These are phyloP conservation scores for Girardia tigrina DNA, from an alignment of 2,888 invertebrate genomes.

Conservation along the genomic window DNA sequence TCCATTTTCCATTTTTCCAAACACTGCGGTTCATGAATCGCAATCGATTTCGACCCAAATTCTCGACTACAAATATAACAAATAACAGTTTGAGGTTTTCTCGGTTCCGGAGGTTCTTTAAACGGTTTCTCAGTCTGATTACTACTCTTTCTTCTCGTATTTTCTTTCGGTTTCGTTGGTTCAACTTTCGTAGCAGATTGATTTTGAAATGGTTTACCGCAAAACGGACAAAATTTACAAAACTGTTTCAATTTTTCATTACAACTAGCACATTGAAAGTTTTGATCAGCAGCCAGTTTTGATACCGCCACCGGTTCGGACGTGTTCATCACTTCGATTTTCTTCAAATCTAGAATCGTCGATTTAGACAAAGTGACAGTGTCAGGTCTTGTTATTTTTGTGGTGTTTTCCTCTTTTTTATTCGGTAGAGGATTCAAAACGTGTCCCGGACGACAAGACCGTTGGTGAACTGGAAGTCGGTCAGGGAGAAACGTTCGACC, in stretches of 20 bases:
- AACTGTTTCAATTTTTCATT: neutral
- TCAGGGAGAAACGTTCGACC: slow-evolving; percentile 60
- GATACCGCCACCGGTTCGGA: neutral
- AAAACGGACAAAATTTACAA: slow-evolving; percentile 16
- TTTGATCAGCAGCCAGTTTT: neutral
- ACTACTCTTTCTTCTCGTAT: neutral
- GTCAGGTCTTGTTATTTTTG: neutral
- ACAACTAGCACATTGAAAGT: neutral
- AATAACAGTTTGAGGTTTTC: slow-evolving; percentile 47
- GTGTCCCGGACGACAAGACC: slow-evolving; percentile 50
- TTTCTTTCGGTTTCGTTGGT: neutral
- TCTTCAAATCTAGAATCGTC: neutral
- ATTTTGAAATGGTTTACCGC: neutral
- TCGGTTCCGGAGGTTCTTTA: slow-evolving; percentile 25
- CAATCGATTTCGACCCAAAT: slow-evolving; percentile 58
- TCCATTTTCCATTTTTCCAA: slow-evolving; percentile 57
- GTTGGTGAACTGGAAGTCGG: slow-evolving; percentile 56
- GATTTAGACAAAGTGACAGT: neutral
- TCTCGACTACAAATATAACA: slow-evolving; percentile 60
- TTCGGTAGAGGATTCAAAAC: slow-evolving; percentile 29
- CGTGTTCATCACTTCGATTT: neutral
- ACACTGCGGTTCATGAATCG: slow-evolving; percentile 61
- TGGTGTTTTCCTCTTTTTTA: neutral
- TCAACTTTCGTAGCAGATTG: neutral
- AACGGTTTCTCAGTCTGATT: neutral